Evolutionary conservation across 1,140 invertebrate genomes (phyloP).

Genomic region (Drosophila bipectinata): DNA sequence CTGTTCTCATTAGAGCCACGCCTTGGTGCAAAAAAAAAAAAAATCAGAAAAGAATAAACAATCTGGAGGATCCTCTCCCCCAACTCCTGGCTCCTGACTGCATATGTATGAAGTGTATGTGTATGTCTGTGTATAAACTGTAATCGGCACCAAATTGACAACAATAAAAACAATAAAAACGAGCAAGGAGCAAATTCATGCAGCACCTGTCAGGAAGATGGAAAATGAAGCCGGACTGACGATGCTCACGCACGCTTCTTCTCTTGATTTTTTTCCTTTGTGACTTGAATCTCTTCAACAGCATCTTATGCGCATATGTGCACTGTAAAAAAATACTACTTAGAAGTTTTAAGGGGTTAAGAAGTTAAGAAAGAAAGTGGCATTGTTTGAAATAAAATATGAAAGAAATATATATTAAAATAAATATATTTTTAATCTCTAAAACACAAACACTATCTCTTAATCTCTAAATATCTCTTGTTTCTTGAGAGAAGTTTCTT

Average conservation of each 20-base stretch:
- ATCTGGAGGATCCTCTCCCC: conserved; percentile 6
- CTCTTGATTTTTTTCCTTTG: conserved; percentile 34
- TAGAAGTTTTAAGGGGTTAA: no score
- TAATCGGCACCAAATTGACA: conserved; percentile 75
- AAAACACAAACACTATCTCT: no score
- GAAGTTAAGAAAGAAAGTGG: no score
- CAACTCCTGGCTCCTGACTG: background rate
- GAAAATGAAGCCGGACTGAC: conserved; percentile 43
- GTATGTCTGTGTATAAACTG: conserved; percentile 21
- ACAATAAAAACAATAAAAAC: conserved; percentile 54
- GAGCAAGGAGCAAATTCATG: conserved; percentile 42
- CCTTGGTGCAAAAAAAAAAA: conserved; percentile 6
- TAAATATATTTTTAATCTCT: no score
- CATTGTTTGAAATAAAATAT: no score
- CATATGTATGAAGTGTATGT: background rate
- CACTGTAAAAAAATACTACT: conserved; percentile 1
- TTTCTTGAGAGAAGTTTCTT: background rate
- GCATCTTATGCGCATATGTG: conserved; percentile 23
- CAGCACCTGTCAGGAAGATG: conserved; percentile 61
- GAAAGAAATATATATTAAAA: no score
- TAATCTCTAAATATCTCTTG: no score
- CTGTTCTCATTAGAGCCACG: conserved; percentile 38
- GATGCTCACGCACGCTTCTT: conserved; percentile 48
- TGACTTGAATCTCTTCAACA: conserved; percentile 35
- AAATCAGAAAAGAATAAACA: conserved; percentile 21